Evolutionary conservation across 2,888 invertebrate species (phyloP).

Genomic region (Argyra leucocephala): DNA sequence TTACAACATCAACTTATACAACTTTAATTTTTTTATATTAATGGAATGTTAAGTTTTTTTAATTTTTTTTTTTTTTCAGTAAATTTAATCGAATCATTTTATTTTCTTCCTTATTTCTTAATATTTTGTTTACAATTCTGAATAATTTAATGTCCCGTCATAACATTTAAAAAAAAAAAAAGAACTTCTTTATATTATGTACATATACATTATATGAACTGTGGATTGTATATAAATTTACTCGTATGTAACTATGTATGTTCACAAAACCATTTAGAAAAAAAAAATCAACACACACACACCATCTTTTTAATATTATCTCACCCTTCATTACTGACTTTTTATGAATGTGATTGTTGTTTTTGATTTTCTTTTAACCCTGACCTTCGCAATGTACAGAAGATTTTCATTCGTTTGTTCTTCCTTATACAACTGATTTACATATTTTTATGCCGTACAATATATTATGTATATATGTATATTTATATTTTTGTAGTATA

Average conservation of each 20-base stretch:
- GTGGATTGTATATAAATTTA: background rate
- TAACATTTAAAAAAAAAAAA: background rate
- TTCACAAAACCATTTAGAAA: background rate
- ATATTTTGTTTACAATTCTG: background rate
- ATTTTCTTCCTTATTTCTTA: background rate
- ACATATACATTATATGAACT: background rate
- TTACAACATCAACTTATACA: too few species aligned
- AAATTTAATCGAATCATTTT: background rate
- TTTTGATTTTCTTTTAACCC: background rate
- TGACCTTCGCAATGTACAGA: background rate
- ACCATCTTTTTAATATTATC: background rate
- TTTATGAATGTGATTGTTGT: background rate
- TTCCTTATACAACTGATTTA: background rate
- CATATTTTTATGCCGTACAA: background rate
- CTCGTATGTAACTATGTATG: background rate
- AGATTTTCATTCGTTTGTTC: background rate
- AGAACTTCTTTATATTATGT: background rate
- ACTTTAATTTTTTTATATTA: too few species aligned
- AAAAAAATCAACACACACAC: too few species aligned
- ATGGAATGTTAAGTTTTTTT: too few species aligned
- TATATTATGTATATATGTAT: background rate
- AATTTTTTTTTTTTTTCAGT: too few species aligned
- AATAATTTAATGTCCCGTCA: conserved; percentile 6
- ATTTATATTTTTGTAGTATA: background rate
- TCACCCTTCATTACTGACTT: background rate